Base-by-base conservation (phyloP, 2,797 vertebrate genomes). In the Rhabdophis nuchalis region DNA sequence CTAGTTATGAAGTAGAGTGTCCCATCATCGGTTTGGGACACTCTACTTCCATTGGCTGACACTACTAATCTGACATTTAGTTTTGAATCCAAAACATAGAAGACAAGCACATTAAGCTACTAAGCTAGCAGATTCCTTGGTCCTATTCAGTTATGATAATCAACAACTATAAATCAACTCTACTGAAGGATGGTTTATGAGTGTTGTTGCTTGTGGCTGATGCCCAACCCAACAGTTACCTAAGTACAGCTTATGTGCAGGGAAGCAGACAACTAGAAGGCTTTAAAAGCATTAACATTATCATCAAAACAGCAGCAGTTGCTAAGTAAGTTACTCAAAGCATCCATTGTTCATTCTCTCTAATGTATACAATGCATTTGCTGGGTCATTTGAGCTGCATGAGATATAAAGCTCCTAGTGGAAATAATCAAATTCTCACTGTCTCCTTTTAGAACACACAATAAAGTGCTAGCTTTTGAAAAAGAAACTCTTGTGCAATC, bases 271-370 rank as follows among this genome's bases (percentile, higher is more conserved):
- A 94, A 85, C 32, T 16, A 0, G 16, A 32, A 88, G n/a, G 72
- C 89, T 91, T 93, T 88, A 93, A 52, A 57, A 95, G 58, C 93
- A 89, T 68, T 57, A 91, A 88, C 52, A n/a, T 72, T 88, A 95
- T 93, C 72, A 72, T 89, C 82, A 91, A 64, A 91, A 91, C 13
- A 92, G 46, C 77, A 36, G 60, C 88, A 58, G 90, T 94, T 88
- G 18, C 89, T 53, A 46, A 93, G 27, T 91, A 91, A 92, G 91
- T 68, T 32, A 93, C 87, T 92, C 52, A 57, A 61, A 90, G 64
- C 36, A 89, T 88, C 72, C 91, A 91, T 57, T 91, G 92, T 85
- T 88, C 64, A 27, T 93, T 91, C 68, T 54, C 68, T 88, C 90
- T 61, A 91, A 91, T 61, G 64, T 61, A 82, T 56, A 13, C 53